phyloP scores from a whole-genome alignment of 2,113 vertebrate species.

The Lepus europaeus region DNA sequence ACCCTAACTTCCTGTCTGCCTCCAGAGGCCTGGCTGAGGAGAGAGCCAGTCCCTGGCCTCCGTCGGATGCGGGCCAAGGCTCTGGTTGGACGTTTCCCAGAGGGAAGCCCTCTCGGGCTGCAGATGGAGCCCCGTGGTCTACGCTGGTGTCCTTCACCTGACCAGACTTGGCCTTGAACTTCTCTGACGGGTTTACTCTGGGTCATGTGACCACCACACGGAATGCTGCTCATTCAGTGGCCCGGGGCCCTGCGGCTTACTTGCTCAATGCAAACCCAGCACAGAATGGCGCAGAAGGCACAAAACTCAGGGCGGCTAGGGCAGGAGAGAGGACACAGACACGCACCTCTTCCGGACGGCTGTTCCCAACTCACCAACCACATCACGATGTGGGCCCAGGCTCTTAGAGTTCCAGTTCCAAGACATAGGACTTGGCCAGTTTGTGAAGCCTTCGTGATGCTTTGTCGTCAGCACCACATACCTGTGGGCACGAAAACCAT shows the following conservation, averaged over 20 bases:
- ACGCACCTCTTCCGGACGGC: slow-evolving; percentile 92
- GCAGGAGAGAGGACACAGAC: not conserved
- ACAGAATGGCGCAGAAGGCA: not conserved
- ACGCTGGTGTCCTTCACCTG: not conserved
- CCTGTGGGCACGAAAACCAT: slow-evolving; percentile 81
- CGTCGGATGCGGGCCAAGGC: not conserved
- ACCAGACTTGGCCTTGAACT: not conserved
- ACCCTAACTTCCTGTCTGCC: not conserved
- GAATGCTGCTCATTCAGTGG: not conserved
- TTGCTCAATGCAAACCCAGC: not conserved
- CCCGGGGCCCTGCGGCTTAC: not conserved
- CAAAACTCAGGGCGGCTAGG: not conserved
- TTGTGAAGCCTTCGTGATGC: slow-evolving; percentile 97
- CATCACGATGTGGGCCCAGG: slow-evolving; percentile 93
- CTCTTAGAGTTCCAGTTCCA: slow-evolving; percentile 99
- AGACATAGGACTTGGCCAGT: slow-evolving; percentile 93
- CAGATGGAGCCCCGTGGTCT: not conserved
- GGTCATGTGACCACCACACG: not conserved
- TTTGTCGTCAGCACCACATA: slow-evolving; percentile 97
- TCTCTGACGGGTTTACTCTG: not conserved
- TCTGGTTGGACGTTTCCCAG: not conserved
- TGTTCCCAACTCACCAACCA: slow-evolving; percentile 93
- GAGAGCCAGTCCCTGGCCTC: not conserved
- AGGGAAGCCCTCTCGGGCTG: not conserved
- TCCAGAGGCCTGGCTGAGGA: not conserved